Evolutionary conservation across 2,888 invertebrate species (phyloP), one percentile per base, ranked within the genome.

Genomic region (Nephrotoma flavescens): DNA sequence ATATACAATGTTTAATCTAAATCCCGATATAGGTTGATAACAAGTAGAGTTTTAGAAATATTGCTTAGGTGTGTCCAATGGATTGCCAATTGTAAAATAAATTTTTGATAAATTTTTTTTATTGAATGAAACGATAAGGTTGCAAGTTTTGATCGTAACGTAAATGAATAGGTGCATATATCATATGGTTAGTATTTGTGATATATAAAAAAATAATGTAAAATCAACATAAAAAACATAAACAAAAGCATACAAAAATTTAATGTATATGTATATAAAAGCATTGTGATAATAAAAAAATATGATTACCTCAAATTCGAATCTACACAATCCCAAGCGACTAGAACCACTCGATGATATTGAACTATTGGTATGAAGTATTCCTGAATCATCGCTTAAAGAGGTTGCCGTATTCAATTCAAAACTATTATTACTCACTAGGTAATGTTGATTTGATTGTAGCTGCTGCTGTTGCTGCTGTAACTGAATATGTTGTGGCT

Each of bases 291-390:
- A 52, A 47, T 41, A 47, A 41, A 31, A n/a, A n/a, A 11, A 42
- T 11, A 41, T 15, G n/a, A 57, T 86, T 89, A 91, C 92, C 90
- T 92, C 91, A 88, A 91, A 90, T 88, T 92, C 92, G 87, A 90
- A 91, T 89, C 91, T 91, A 88, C 92, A 92, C 89, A 91, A 89
- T 87, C 91, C 91, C 86, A 91, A 88, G 86, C 91, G 90, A 89
- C 91, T 91, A 42, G 91, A 92, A 88, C 91, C 91, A 6, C 91
- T 91, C 88, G 92, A 92, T 47, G 91, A 91, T 89, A 91, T 91
- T 88, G 91, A 91, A 89, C 92, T 91, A 87, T 91, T 91, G 85
- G 91, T 91, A 41, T 91, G 88, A 9, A 91, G 91, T 11, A 92
- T 90, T 12, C 92, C 92, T 57, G 92, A 92, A 87, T 92, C 92